A percentile compares a stretch with the other conserved stretches of the same genome.
Conservation (phyloP, 2,113 vertebrate genomes). For the Bolborhynchus lineola region DNA sequence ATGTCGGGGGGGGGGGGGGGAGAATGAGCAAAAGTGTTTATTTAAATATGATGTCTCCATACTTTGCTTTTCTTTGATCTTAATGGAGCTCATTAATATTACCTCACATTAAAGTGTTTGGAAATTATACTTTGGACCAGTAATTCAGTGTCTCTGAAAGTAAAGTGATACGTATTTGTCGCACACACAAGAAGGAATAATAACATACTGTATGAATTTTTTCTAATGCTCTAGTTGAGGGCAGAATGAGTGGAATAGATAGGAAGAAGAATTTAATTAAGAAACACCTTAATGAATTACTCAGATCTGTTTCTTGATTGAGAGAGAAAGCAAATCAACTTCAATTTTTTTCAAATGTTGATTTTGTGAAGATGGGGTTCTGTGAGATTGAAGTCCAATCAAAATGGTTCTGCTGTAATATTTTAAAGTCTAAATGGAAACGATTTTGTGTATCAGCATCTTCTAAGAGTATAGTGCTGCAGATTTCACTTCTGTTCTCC, state of each 20-base stretch:
- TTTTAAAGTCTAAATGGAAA: neutral
- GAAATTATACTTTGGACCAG: neutral
- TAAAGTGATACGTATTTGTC: neutral
- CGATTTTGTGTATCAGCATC: neutral
- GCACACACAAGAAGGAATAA: neutral
- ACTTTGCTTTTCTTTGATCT: neutral
- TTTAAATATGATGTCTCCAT: neutral
- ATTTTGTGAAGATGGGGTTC: neutral
- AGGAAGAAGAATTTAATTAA: neutral
- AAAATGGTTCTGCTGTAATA: neutral
- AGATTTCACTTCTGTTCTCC: neutral
- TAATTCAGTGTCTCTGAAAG: neutral
- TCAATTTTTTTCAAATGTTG: neutral
- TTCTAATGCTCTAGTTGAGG: neutral
- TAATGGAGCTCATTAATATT: neutral
- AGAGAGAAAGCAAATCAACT: neutral
- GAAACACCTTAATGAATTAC: neutral
- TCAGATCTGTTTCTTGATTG: neutral
- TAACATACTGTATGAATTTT: neutral
- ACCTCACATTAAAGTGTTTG: neutral
- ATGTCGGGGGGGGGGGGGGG: accelerated
- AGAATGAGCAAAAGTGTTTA: neutral
- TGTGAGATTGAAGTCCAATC: neutral
- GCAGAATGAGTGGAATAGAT: neutral
- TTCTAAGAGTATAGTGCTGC: neutral